Base-by-base conservation (phyloP, 2,888 invertebrate species). In the Athripsodes cinereus region DNA sequence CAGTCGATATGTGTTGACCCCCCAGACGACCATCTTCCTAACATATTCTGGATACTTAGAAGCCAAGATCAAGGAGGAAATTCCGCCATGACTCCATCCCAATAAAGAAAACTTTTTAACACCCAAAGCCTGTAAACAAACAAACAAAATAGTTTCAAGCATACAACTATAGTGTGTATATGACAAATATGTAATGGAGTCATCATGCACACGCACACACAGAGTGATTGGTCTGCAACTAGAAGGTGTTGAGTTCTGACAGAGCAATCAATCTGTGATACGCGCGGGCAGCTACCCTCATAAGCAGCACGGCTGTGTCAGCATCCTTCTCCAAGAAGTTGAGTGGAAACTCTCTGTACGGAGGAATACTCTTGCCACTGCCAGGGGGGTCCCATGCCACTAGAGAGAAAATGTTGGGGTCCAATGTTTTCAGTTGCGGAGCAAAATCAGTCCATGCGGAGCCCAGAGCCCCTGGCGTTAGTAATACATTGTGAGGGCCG, bases 31-130 rank as follows among this genome's bases (percentile, higher is more conserved):
- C 57, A 93, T 71, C 68, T 89, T 92, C 11, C 82, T 75, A 0
- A 94, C 78, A 10, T 72, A 72, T 1, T 84, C 74, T 0, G 87
- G 84, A 71, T 87, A 81, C 59, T 81, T 82, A 1, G 86, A 87
- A 2, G 92, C 87, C n/a, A 90, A 69, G 26, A 94, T 84, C 63
- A 95, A 72, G 16, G 84, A 85, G 0, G 88, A 83, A 47, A 86
- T 87, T 1, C 91, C 95, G 22, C 95, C 95, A 73, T 92, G 92
- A 72, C 92, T 92, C 92, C 94, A 95, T 1, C 95, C 95, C 57
- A 94, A 68, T 10, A 93, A 67, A 0, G 92, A 92, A 71, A 85
- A 92, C 65, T 83, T 83, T 0, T 80, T 68, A 46, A 86, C 77
- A 1, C 84, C 82, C 8, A 94, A 69, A 48, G 75, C 74, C 81